phyloP scores from a whole-genome alignment of 2,888 invertebrate species.

The Pseudococcus jackbeardsleyi region DNA sequence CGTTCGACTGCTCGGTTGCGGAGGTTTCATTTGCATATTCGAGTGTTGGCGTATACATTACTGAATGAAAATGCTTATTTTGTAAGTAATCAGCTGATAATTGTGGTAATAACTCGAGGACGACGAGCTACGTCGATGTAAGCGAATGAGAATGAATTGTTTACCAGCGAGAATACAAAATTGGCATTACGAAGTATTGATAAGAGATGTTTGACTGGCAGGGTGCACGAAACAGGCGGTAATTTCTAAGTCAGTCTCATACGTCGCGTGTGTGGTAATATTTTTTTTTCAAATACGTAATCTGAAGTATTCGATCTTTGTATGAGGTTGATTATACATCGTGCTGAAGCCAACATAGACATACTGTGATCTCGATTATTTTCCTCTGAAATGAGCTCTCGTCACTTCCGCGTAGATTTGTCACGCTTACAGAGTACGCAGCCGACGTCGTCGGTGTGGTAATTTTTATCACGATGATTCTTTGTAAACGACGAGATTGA shows the following conservation, averaged over 20 bases:
- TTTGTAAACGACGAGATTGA: constrained; percentile 24
- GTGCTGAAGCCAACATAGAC: neutral
- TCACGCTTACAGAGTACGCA: neutral
- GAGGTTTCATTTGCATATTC: neutral
- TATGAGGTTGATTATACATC: neutral
- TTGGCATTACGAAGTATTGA: neutral
- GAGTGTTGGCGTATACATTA: neutral
- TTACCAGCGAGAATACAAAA: neutral
- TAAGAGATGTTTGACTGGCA: neutral
- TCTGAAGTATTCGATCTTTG: neutral
- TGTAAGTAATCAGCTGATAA: neutral
- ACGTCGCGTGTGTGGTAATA: neutral
- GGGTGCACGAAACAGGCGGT: neutral
- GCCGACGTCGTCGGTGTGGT: neutral
- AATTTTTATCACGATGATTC: constrained; percentile 7
- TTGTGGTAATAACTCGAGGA: neutral
- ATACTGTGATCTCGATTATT: neutral
- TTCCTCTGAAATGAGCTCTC: neutral
- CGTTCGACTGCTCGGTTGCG: neutral
- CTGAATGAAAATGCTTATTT: neutral
- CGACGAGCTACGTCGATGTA: neutral
- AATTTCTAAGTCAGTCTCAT: neutral
- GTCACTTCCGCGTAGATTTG: constrained; percentile 29
- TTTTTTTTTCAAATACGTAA: neutral
- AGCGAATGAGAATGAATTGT: neutral